Conservation (phyloP, 2,888 invertebrate species). For the Megalurothrips usitatus region DNA sequence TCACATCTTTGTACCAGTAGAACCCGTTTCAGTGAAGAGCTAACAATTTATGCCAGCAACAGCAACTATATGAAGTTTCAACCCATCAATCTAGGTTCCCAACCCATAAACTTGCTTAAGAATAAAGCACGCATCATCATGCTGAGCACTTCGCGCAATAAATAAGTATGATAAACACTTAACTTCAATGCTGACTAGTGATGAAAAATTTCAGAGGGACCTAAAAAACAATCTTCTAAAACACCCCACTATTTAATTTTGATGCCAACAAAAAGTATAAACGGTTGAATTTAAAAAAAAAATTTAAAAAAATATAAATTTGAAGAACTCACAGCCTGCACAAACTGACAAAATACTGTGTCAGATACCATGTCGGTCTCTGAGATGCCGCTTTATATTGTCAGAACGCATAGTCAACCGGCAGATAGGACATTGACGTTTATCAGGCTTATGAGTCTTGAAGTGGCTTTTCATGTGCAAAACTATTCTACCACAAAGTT, state of each 20-base stretch:
- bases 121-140: not conserved
- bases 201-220: not conserved
- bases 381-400: not conserved
- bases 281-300: no score
- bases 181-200: constrained; percentile 12
- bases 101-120: not conserved
- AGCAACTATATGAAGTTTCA: not conserved
- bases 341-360: not conserved
- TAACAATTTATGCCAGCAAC: not conserved
- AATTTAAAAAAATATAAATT: not conserved
- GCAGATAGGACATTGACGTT: constrained; percentile 44
- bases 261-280: no score
- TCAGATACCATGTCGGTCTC: constrained; percentile 15
- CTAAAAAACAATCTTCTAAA: no score
- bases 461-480: constrained; percentile 45
- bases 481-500: constrained; percentile 45
- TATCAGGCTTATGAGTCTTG: constrained; percentile 43
- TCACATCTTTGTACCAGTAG: constrained; percentile 21
- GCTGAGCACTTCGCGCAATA: not conserved
- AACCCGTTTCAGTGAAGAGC: constrained; percentile 3
- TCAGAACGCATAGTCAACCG: constrained; percentile 21
- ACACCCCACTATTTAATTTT: no score
- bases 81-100: constrained; percentile 9
- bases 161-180: not conserved
- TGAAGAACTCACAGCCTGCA: not conserved